Evolutionary conservation across 2,888 invertebrate genomes (phyloP).

Genomic region (Drosophila glabriapex): DNA sequence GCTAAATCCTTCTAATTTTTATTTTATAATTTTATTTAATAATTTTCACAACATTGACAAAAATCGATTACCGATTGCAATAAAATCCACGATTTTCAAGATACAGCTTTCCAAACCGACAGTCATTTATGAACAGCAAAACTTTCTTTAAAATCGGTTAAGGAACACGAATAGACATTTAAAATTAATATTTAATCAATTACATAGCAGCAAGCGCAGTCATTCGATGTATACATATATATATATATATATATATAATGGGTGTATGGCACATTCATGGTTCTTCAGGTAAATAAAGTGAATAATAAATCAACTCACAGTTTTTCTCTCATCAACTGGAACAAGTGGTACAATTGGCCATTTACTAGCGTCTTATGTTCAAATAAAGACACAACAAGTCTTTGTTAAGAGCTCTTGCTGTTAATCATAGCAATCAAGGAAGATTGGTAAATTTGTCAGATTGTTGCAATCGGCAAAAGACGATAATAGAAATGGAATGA

Average conservation of each 20-base stretch:
- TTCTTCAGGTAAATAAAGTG: neutral
- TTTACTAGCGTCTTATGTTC: no score
- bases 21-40: no score
- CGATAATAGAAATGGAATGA: neutral
- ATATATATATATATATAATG: no score
- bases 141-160: no score
- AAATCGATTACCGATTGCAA: neutral
- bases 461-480: neutral
- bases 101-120: no score
- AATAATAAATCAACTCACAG: neutral
- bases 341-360: neutral
- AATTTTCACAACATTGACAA: no score
- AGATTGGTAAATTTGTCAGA: neutral
- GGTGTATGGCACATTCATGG: no score
- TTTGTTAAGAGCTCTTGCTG: neutral
- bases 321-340: neutral
- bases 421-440: neutral
- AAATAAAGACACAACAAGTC: neutral
- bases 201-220: no score
- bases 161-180: no score
- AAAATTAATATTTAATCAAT: no score
- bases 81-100: neutral
- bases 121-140: no score
- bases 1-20: neutral
- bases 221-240: no score